Base-by-base conservation (phyloP, 2,888 invertebrate genomes). In the Venusia cambrica region DNA sequence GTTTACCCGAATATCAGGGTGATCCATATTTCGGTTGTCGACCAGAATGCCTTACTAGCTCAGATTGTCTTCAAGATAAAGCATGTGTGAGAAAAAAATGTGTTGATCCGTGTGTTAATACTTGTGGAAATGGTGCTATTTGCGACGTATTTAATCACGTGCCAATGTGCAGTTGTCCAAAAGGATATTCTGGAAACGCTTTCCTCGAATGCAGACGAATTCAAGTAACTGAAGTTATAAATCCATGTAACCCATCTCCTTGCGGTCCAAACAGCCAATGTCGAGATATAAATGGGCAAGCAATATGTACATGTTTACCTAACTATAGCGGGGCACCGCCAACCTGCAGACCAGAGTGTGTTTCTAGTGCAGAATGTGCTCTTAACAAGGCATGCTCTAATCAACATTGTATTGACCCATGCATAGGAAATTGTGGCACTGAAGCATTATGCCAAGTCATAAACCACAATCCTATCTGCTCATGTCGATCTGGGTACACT, bases 1-100 rank as follows among this genome's bases (percentile, higher is more conserved):
- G 95, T 63, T 62, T 93, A 25, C 84, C 90, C 0, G 92, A 93
- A 64, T 94, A 92, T 61, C 89, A 91, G 54, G 95, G 95, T 10
- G 93, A 95, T 77, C 94, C 95, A 2, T 93, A 93, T 57, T 77
- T 88, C 47, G 92, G 92, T 11, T 95, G 95, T 64, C 88, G 94
- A 51, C 95, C 95, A n/a, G 94, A 95, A 76, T 95, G 95, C 70
- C 88, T 94, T 13, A 73, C 92, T 14, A 94, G 92, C 56, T 84
- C 85, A 5, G 95, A 95, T 56, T 95, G 95, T 64, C 73, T 91
- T 3, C 87, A 90, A 48, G 87, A 92, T 57, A 90, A 89, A 62
- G 92, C 94, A 16, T 95, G 94, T 57, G 76, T 91, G 2, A 88
- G 88, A 67, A 92, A 90, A 59, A 94, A 94, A 77, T 96, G 95